Base-by-base conservation (phyloP, 2,113 vertebrate species). In the Motacilla alba region DNA sequence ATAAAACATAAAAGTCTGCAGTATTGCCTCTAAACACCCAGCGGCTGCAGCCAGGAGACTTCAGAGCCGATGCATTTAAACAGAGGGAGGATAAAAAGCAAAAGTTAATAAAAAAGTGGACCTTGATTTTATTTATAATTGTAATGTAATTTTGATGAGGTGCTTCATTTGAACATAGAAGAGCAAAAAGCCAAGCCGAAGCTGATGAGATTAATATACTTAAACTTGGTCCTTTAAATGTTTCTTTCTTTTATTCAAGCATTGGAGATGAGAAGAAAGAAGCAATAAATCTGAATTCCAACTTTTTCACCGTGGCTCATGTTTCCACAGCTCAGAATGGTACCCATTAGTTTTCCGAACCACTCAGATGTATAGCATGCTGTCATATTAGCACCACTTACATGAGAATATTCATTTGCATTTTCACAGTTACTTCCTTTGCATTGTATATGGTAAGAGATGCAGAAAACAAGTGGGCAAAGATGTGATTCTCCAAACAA, bases 1-100 rank as follows among this genome's bases (percentile, higher is more conserved):
- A 97, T 98, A 97, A 98, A 98, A 97, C 79, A 64, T 97, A 79
- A 96, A 96, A 90, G 72, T 96, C 96, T 76, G 89, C 72, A 76
- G 79, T 91, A 97, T 97, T 96, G 87, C 96, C 93, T 95, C 78
- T 94, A 81, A 96, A 94, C 50, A 90, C 63, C 92, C 67, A 92
- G 74, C 5, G 78, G 56, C 94, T 93, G 74, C 64, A 90, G 80
- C 50, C 43, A 3, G 50, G 69, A 80, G 50, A 41, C 47, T 82
- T 87, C 80, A 94, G 91, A 90, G 73, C 70, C 80, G 64, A 89
- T 73, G 79, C 2, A 0, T 62, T 88, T 67, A 41, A 93, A 73
- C 47, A 92, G 76, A 60, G 58, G 56, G 75, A 39, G 68, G 69
- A 73, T 67, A 82, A 93, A 89, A 53, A 22, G 16, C 58, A 73